Base-by-base conservation (phyloP, 2,797 vertebrate species). In the Zalophus californianus region DNA sequence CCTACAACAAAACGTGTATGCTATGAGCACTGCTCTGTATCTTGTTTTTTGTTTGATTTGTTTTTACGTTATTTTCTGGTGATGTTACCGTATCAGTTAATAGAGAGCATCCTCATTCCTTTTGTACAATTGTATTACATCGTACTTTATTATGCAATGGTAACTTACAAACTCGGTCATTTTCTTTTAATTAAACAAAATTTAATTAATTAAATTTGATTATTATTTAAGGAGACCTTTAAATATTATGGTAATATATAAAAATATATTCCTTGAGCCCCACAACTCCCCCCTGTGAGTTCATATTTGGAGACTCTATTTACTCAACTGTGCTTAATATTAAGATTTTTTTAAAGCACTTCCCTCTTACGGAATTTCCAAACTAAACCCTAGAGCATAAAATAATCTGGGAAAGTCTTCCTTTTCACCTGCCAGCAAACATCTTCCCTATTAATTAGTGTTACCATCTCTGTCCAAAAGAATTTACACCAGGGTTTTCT, bases 121-220 rank as follows among this genome's bases (percentile, higher is more conserved):
- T 73, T 77, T 60, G 73, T 20, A 52, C 15, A 84, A 15, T 9
- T 77, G 41, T 21, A 52, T 41, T 41, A 50, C 29, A 32, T 64
- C 48, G 23, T 41, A 64, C 10, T 73, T 83, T 58, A 15, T 75
- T 85, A 60, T 75, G 1, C 54, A 94, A 56, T 38, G 20, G 10
- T 66, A 54, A 87, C 48, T 70, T 72, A 92, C 18, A 85, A 20
- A 3, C 15, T 25, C 41, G 11, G 7, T 15, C 12, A 29, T 91
- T 95, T 93, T 85, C 41, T 72, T 94, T 82, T 52, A 94, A 75
- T 7, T 75, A 73, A 93, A 52, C 89, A 86, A 12, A 52, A n/a
- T 78, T 75, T 60, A 73, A 29, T 32, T 68, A 54, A 62, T 35
- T 35, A 35, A 38, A 29, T 78, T 79, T 66, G 72, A 44, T 75